Evolutionary conservation across 2,113 vertebrate genomes (phyloP), one percentile per base, ranked within the genome.

Genomic region (Haliaeetus leucogaster): DNA sequence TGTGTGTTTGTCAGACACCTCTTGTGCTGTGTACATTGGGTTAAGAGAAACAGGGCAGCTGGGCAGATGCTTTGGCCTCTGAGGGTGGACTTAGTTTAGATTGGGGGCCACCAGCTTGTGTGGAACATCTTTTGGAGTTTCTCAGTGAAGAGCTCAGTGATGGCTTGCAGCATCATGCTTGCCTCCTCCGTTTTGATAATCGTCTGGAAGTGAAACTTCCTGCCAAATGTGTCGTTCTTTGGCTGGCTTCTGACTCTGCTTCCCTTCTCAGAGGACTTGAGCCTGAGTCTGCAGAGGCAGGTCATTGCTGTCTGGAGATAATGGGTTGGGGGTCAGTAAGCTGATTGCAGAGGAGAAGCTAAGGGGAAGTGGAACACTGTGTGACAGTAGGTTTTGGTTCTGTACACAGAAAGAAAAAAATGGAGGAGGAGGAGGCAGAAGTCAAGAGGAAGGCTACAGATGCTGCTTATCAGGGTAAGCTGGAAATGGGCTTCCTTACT

Each of bases 341-440:
- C 13, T 10, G 9, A 16, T 63, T 63, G 59, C 30, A 6, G 22
- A 67, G 27, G 20, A 48, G 61, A 13, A 89, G 6, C 21, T 50
- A 43, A 68, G 66, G 30, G 19, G 11, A 82, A 14, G 13, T 36
- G 61, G 65, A 52, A 47, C 18, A 30, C 63, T 47, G 10, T 92
- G 29, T 93, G 58, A 96, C 73, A 58, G n/a, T 19, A 62, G 36
- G 17, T 36, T 89, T 88, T 68, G 55, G 25, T 92, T 63, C 48
- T 92, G 19, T 79, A 27, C 88, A 50, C 81, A 99, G 99, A 98
- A 99, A 99, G 96, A 99, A 99, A 97, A 99, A 99, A 95, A 98
- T 99, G 96, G 99, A 99, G 30, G 99, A 99, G 73, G 99, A 99
- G 43, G 99, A 99, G 80, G 99, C 99, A 72, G 99, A 99, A 91